Percentiles rank a stretch among this genome's conserved stretches.
phyloP scores from a whole-genome alignment of 2,113 vertebrate genomes.

The Chelonoidis abingdonii region DNA sequence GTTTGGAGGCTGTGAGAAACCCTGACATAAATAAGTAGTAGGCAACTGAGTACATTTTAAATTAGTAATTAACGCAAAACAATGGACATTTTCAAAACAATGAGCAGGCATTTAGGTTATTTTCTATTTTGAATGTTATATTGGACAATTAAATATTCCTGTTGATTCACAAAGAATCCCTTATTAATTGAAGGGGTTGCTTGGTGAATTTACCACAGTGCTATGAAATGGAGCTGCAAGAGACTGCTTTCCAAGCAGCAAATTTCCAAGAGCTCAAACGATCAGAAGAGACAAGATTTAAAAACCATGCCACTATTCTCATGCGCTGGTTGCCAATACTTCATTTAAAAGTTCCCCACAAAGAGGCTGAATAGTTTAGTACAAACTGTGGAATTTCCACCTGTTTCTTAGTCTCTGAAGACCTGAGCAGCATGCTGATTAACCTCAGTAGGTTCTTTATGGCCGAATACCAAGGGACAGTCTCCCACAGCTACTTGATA shows the following conservation, averaged over 20 bases:
- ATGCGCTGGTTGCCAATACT: background rate
- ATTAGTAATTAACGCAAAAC: background rate
- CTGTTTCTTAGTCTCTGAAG: slow-evolving; percentile 39
- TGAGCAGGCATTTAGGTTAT: background rate
- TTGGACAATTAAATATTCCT: background rate
- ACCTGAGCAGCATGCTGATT: slow-evolving; percentile 24
- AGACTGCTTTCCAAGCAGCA: background rate
- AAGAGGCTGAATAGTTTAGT: slow-evolving; percentile 28
- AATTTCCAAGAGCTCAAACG: background rate
- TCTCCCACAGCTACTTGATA: slow-evolving; percentile 41
- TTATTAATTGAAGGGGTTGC: background rate
- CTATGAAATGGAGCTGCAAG: background rate
- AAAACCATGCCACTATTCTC: background rate
- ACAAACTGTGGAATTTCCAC: slow-evolving; percentile 49
- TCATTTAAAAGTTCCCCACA: slow-evolving; percentile 28
- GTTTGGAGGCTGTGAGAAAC: background rate
- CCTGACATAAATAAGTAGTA: background rate
- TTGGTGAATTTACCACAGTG: background rate
- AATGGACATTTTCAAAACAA: background rate
- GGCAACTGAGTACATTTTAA: background rate
- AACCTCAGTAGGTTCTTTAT: slow-evolving; percentile 33
- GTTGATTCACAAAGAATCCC: fast-evolving
- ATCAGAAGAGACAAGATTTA: background rate
- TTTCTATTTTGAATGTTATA: background rate
- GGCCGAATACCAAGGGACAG: slow-evolving; percentile 21